Conservation (phyloP, 2,888 invertebrate species). For the Monochamus alternatus region DNA sequence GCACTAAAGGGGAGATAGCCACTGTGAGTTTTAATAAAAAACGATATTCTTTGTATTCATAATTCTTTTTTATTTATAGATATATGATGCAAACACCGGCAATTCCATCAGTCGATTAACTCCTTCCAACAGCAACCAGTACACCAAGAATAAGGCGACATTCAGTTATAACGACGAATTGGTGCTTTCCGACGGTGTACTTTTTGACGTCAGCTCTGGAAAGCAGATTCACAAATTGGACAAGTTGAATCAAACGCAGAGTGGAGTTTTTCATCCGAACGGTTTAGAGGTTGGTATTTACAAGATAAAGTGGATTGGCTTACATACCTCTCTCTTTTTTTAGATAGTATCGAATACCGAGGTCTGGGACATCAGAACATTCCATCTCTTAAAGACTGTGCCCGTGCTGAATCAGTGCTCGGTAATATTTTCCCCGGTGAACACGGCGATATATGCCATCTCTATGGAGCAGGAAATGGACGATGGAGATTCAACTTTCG, state of each 20-base stretch:
- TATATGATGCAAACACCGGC: constrained; percentile 92
- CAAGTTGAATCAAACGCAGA: constrained; percentile 95
- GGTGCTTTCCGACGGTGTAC: constrained; percentile 94
- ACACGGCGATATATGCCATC: constrained; percentile 91
- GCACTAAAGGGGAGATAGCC: constrained; percentile 88
- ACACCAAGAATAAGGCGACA: constrained; percentile 94
- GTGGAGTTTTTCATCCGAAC: constrained; percentile 97
- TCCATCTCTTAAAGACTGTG: constrained; percentile 94
- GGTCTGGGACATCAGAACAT: constrained; percentile 98
- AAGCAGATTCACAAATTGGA: constrained; percentile 97
- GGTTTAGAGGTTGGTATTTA: constrained; percentile 83
- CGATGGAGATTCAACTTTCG: constrained; percentile 83
- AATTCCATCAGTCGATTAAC: constrained; percentile 81
- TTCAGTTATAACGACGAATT: constrained; percentile 95
- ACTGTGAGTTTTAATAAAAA: constrained; percentile 76
- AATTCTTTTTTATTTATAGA: constrained; percentile 67
- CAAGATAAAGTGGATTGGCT: not conserved
- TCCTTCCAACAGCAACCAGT: constrained; percentile 91
- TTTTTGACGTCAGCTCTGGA: constrained; percentile 93
- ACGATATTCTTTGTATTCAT: too few species aligned
- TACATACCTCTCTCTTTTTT: too few species aligned
- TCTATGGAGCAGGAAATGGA: constrained; percentile 83
- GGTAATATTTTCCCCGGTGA: constrained; percentile 90
- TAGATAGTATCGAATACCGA: constrained; percentile 97
- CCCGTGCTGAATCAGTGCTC: constrained; percentile 92